phyloP scores from a whole-genome alignment of 2,797 vertebrate genomes.

The Ptychobarbus kaznakovi region DNA sequence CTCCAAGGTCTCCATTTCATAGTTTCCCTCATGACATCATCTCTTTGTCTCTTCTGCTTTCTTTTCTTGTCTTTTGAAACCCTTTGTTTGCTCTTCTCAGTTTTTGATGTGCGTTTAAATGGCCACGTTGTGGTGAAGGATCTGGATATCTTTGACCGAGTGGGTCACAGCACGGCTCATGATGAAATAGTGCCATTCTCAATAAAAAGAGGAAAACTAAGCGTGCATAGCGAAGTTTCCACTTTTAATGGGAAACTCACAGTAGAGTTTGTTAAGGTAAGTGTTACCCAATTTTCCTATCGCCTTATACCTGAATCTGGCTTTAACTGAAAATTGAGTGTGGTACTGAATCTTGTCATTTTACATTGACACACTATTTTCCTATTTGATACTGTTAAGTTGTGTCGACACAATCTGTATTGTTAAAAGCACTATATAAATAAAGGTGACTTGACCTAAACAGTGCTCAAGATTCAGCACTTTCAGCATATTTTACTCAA shows the following conservation, averaged over 20 bases:
- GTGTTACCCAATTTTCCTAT: not conserved
- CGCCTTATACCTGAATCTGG: no score
- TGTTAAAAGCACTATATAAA: no score
- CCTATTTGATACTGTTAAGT: no score
- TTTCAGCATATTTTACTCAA: not conserved
- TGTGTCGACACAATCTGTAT: no score
- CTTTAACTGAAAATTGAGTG: no score
- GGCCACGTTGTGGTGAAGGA: slow-evolving; percentile 96
- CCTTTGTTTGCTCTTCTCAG: slow-evolving; percentile 64
- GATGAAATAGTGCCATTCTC: slow-evolving; percentile 95
- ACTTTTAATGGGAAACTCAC: slow-evolving; percentile 95
- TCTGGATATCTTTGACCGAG: slow-evolving; percentile 97
- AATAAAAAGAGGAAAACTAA: slow-evolving; percentile 93
- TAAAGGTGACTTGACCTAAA: no score
- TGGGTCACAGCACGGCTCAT: slow-evolving; percentile 97
- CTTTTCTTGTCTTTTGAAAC: not conserved
- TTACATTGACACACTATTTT: no score
- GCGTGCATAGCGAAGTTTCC: slow-evolving; percentile 94
- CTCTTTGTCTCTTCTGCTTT: not conserved
- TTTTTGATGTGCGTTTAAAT: slow-evolving; percentile 96
- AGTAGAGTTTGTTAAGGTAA: slow-evolving; percentile 98
- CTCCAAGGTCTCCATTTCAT: not conserved
- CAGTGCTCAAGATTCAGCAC: not conserved
- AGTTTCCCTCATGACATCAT: not conserved
- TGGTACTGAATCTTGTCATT: no score